Evolutionary conservation across 2,888 invertebrate species (phyloP).

Genomic region (Drosophila yooni): DNA sequence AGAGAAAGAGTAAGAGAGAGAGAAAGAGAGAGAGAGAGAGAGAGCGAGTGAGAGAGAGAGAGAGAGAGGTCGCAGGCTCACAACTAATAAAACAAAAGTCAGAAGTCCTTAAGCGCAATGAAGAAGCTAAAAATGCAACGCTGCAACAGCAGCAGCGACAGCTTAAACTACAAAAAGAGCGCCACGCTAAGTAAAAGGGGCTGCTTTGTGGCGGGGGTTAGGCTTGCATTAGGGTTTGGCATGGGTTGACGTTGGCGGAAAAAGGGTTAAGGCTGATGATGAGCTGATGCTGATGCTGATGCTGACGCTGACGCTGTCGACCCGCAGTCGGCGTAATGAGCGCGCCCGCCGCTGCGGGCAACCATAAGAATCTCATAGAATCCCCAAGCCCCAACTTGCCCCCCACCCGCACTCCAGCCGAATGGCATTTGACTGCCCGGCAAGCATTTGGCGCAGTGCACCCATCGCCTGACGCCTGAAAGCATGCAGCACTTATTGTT

Average conservation of each 20-base stretch:
- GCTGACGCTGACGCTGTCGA: conserved; percentile 43
- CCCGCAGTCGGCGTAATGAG: conserved; percentile 74
- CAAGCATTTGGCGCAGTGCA: conserved; percentile 71
- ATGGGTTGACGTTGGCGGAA: conserved; percentile 38
- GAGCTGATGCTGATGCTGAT: conserved; percentile 38
- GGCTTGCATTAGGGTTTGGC: not conserved
- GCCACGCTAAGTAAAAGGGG: conserved; percentile 30
- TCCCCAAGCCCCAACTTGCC: not conserved
- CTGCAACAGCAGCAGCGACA: conserved; percentile 58
- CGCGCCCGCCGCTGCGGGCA: conserved; percentile 73
- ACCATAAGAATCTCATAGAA: conserved; percentile 68
- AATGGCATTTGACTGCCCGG: conserved; percentile 62
- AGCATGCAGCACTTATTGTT: conserved; percentile 79
- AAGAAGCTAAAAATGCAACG: conserved; percentile 81
- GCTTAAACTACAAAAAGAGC: conserved; percentile 69
- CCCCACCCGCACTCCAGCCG: not conserved
- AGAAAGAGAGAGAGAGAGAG: not conserved
- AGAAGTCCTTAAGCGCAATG: conserved; percentile 84
- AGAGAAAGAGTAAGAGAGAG: not conserved
- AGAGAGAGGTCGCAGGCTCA: conserved; percentile 53
- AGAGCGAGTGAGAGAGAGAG: rapidly evolving
- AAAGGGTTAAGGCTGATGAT: conserved; percentile 73
- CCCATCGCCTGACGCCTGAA: conserved; percentile 64
- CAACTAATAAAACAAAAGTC: conserved; percentile 84
- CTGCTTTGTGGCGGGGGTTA: not conserved